phyloP scores from a whole-genome alignment of 2,113 vertebrate species.

The Centropus unirufus region DNA sequence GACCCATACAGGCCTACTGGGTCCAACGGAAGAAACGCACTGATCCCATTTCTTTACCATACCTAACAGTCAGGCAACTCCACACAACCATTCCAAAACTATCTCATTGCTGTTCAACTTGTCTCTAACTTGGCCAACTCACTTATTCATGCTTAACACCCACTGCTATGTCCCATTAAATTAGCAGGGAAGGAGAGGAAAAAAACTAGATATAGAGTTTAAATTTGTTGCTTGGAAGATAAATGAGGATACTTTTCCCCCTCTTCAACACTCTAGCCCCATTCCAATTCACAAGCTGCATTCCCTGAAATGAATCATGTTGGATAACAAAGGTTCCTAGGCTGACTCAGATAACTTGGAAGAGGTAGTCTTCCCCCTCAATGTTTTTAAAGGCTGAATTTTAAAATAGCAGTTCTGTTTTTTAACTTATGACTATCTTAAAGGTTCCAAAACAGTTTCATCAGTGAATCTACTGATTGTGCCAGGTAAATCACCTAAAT shows the following conservation, averaged over 20 bases:
- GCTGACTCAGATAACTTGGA: slow-evolving; percentile 32
- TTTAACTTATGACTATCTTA: background rate
- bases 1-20: background rate
- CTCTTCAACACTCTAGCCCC: background rate
- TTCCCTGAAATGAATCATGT: slow-evolving; percentile 8
- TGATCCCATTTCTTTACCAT: background rate
- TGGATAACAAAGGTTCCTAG: slow-evolving; percentile 11
- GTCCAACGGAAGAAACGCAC: background rate
- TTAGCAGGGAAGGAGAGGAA: background rate
- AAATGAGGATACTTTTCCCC: background rate
- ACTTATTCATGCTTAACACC: background rate
- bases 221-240: background rate
- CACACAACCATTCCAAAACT: background rate
- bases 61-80: background rate
- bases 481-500: background rate
- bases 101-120: background rate
- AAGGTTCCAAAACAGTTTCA: slow-evolving; percentile 5
- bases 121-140: background rate
- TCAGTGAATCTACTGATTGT: background rate
- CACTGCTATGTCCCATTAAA: background rate
- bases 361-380: slow-evolving; percentile 14
- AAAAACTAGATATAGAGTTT: background rate
- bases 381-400: background rate
- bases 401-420: slow-evolving; percentile 28
- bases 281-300: slow-evolving; percentile 8